Percentiles rank a stretch among this genome's conserved stretches.
Conservation (phyloP, 2,797 vertebrate species). For the Gorsachius magnificus region DNA sequence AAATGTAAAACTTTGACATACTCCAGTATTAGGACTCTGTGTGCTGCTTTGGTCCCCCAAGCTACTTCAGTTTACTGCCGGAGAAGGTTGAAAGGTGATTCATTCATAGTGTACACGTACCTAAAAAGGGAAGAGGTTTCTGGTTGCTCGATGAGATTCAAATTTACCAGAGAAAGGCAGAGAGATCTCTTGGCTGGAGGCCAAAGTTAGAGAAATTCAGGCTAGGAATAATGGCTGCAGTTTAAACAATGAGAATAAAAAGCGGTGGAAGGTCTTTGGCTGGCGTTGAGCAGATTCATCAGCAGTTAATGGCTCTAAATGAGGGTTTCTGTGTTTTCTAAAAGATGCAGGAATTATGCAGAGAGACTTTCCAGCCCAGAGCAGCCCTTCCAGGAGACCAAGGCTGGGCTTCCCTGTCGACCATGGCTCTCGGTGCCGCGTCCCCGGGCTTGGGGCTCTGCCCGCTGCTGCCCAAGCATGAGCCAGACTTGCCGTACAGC, state of each 20-base stretch:
- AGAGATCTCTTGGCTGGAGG: conserved; percentile 21
- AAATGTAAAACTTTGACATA: background rate
- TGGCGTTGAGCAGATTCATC: background rate
- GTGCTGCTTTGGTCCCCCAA: background rate
- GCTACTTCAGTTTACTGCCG: conserved; percentile 15
- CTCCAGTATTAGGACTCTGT: background rate
- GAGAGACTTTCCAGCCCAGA: background rate
- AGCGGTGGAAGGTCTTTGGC: background rate
- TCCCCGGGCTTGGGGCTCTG: background rate
- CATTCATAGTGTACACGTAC: conserved; percentile 8
- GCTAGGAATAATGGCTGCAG: background rate
- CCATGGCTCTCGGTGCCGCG: background rate
- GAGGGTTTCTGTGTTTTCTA: conserved; percentile 8
- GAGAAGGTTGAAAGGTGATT: conserved; percentile 45
- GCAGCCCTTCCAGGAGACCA: background rate
- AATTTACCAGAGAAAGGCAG: conserved; percentile 17
- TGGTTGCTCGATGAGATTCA: conserved; percentile 20
- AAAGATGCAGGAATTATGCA: background rate
- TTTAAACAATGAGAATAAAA: background rate
- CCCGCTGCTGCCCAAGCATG: background rate
- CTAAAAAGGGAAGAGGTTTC: conserved; percentile 58
- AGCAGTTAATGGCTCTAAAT: background rate
- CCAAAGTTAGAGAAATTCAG: conserved; percentile 6
- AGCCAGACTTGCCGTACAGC: background rate
- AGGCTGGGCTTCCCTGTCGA: background rate